phyloP scores from a whole-genome alignment of 2,113 vertebrate species.

The Petrocephalus zakoni region DNA sequence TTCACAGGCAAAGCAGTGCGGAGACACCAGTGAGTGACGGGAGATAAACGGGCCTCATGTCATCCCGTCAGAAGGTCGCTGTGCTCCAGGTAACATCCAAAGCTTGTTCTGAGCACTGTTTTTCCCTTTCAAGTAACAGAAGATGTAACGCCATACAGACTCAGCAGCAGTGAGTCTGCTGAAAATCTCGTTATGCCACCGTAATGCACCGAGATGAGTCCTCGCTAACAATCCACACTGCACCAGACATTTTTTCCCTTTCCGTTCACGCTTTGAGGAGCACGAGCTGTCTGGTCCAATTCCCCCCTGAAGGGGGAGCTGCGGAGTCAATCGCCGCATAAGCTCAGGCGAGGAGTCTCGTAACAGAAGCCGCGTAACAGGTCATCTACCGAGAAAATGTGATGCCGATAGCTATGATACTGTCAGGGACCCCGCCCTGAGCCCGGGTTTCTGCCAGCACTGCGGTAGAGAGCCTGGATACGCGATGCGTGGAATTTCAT shows the following conservation, averaged over 20 bases:
- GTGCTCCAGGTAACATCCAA: background rate
- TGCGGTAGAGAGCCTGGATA: background rate
- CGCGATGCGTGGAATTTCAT: background rate
- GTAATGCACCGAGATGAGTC: background rate
- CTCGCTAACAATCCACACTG: background rate
- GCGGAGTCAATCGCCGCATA: background rate
- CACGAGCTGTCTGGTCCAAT: background rate
- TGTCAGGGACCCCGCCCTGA: background rate
- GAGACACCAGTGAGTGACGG: background rate
- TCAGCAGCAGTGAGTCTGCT: background rate
- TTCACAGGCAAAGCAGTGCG: background rate
- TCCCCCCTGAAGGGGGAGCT: background rate
- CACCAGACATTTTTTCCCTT: background rate
- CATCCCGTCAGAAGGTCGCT: background rate
- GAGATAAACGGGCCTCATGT: background rate
- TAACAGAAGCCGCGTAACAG: background rate
- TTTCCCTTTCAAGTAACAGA: background rate
- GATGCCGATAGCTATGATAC: background rate
- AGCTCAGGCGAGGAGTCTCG: background rate
- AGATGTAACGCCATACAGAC: background rate
- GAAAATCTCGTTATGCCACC: background rate
- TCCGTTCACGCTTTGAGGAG: background rate
- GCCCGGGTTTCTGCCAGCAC: too few species aligned
- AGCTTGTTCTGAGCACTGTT: background rate
- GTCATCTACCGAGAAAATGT: background rate